Percentiles rank a stretch among this genome's conserved stretches.
Evolutionary conservation across 2,888 invertebrate species (phyloP).

Genomic region (Oligia latruncula): DNA sequence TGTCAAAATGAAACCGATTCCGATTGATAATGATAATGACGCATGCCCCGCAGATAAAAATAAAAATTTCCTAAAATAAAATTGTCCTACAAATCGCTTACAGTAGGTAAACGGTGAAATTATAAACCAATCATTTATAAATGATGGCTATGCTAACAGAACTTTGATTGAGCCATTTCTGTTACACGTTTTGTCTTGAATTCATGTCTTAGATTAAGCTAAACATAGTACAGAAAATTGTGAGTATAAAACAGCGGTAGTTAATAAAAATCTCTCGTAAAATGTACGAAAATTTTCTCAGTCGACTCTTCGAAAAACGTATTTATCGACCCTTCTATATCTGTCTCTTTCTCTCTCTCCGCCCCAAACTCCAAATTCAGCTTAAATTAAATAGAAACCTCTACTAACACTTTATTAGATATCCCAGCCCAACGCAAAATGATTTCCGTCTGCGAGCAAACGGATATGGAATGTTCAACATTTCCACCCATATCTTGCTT

Average conservation of each 20-base stretch:
- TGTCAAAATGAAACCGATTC: too few species aligned
- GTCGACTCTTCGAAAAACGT: slow-evolving; percentile 32
- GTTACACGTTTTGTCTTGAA: not conserved
- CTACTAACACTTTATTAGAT: slow-evolving; percentile 48
- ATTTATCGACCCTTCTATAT: slow-evolving; percentile 49
- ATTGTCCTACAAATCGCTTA: not conserved
- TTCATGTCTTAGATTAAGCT: slow-evolving; percentile 1
- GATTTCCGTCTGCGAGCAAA: slow-evolving; percentile 64
- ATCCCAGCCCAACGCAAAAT: slow-evolving; percentile 49
- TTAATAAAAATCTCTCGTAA: slow-evolving; percentile 12
- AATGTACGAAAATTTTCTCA: slow-evolving; percentile 5
- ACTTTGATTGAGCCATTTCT: slow-evolving; percentile 24
- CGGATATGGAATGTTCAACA: slow-evolving; percentile 72
- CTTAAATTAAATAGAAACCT: slow-evolving; percentile 49
- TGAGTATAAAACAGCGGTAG: not conserved
- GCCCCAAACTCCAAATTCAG: slow-evolving; percentile 31
- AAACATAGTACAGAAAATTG: not conserved
- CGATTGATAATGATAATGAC: too few species aligned
- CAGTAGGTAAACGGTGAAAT: not conserved
- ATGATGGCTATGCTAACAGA: slow-evolving; percentile 9
- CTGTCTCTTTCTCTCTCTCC: slow-evolving; percentile 29
- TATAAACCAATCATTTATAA: slow-evolving; percentile 2
- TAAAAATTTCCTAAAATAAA: not conserved
- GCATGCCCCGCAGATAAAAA: too few species aligned
- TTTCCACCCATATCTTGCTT: slow-evolving; percentile 52